A percentile compares a stretch with the other conserved stretches of the same genome.
Conservation (phyloP, 2,888 invertebrate genomes). For the Myopa tessellatipennis region DNA sequence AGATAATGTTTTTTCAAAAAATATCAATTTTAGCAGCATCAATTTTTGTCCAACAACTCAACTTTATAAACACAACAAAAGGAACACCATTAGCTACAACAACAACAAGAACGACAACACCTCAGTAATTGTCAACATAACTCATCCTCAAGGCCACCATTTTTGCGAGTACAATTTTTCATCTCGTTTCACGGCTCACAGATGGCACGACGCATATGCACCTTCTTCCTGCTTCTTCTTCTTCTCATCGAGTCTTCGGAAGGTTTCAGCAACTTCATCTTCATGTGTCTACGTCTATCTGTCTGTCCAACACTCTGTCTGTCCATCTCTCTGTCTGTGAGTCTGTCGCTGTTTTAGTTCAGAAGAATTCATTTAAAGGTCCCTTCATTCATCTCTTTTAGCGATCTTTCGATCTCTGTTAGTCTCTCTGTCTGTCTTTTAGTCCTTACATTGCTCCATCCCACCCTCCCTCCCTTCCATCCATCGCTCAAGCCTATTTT, state of each 20-base stretch:
- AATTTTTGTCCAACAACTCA: too few relatives aligned
- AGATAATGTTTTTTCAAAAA: too few relatives aligned
- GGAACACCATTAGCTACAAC: constrained; percentile 6
- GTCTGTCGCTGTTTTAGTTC: too few relatives aligned
- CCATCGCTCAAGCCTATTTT: not conserved
- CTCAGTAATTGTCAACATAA: constrained; percentile 59
- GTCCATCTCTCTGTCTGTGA: not conserved
- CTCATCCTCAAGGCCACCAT: constrained; percentile 59
- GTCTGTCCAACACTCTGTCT: constrained; percentile 1
- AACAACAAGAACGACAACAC: constrained; percentile 8
- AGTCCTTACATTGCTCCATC: not conserved
- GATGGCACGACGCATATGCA: not conserved
- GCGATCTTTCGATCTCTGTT: not conserved
- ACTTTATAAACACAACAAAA: not conserved
- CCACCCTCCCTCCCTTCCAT: not conserved
- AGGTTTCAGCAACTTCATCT: not conserved
- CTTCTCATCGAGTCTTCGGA: too few relatives aligned
- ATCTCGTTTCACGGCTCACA: constrained; percentile 35
- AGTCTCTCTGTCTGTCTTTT: not conserved
- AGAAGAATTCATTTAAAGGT: too few relatives aligned
- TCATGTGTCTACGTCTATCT: not conserved
- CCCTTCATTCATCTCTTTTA: too few relatives aligned
- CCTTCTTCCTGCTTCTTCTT: not conserved
- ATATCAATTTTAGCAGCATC: too few relatives aligned
- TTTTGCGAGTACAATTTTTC: constrained; percentile 56